These are phyloP conservation scores for Oreotrochilus melanogaster DNA, from an alignment of 2,113 vertebrate genomes.

Conservation along the genomic window DNA sequence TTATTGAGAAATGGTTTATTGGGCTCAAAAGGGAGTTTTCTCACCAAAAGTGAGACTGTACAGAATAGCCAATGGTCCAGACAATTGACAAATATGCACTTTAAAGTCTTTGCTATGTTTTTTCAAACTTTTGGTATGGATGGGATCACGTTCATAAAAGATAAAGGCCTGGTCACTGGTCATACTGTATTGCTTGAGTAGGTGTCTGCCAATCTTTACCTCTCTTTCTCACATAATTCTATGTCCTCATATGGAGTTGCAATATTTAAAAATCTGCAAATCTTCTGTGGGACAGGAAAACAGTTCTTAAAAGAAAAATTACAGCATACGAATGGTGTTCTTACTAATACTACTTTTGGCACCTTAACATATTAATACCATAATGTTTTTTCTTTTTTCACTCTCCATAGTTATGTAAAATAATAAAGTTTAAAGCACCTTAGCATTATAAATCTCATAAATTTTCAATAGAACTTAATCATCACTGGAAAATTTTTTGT, in stretches of 20 bases:
- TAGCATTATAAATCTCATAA: background rate
- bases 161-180: background rate
- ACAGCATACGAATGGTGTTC: background rate
- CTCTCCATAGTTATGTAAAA: accelerated
- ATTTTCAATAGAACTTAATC: background rate
- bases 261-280: background rate
- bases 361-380: background rate
- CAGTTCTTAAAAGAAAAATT: background rate
- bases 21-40: background rate
- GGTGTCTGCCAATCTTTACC: background rate
- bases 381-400: background rate
- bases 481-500: background rate
- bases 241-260: background rate
- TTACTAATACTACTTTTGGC: background rate
- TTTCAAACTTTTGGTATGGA: background rate
- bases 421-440: background rate
- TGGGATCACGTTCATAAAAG: background rate
- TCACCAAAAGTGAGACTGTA: background rate
- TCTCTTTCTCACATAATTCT: background rate
- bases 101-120: background rate
- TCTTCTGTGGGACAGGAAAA: background rate
- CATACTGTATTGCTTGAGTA: background rate
- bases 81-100: background rate
- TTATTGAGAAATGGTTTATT: background rate
- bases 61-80: background rate